A percentile compares a stretch with the other conserved stretches of the same genome.
phyloP scores from a whole-genome alignment of 1,140 invertebrate genomes.

The Apocrypta bakeri region DNA sequence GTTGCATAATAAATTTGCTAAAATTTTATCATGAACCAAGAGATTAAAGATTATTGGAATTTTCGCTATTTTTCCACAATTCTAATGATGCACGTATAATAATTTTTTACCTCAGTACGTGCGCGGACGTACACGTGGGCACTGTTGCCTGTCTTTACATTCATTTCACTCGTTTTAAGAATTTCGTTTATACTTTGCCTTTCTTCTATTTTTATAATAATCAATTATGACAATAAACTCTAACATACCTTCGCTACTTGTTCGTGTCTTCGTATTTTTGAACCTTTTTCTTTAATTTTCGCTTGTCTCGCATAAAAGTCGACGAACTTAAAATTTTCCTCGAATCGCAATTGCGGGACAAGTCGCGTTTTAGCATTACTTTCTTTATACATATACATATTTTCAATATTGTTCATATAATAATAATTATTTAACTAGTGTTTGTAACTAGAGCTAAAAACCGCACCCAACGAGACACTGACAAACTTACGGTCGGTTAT shows the following conservation, averaged over 20 bases:
- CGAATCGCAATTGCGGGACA: slow-evolving; percentile 31
- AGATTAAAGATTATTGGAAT: not conserved
- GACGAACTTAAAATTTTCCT: slow-evolving; percentile 18
- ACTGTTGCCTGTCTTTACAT: slow-evolving; percentile 15
- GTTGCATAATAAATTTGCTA: slow-evolving; percentile 47
- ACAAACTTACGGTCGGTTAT: slow-evolving; percentile 48
- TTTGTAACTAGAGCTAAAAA: slow-evolving; percentile 57
- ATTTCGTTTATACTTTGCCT: slow-evolving; percentile 46
- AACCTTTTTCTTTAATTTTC: slow-evolving; percentile 49
- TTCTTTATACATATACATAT: slow-evolving; percentile 51
- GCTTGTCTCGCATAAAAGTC: slow-evolving; percentile 50
- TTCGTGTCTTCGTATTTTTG: slow-evolving; percentile 14
- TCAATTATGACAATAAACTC: slow-evolving; percentile 53
- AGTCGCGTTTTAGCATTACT: slow-evolving; percentile 33
- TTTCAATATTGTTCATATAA: slow-evolving; percentile 59
- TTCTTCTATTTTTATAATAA: slow-evolving; percentile 48
- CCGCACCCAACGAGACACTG: slow-evolving; percentile 61
- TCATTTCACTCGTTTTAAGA: slow-evolving; percentile 50
- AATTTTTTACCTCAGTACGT: not conserved
- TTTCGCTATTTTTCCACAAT: not conserved
- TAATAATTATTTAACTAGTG: slow-evolving; percentile 57
- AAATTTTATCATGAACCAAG: slow-evolving; percentile 51
- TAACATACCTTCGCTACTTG: slow-evolving; percentile 49
- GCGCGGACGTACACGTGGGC: not conserved
- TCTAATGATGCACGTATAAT: slow-evolving; percentile 15